Conservation (phyloP, 2,113 vertebrate species). For the Boulengeromyrus knoepffleri region DNA sequence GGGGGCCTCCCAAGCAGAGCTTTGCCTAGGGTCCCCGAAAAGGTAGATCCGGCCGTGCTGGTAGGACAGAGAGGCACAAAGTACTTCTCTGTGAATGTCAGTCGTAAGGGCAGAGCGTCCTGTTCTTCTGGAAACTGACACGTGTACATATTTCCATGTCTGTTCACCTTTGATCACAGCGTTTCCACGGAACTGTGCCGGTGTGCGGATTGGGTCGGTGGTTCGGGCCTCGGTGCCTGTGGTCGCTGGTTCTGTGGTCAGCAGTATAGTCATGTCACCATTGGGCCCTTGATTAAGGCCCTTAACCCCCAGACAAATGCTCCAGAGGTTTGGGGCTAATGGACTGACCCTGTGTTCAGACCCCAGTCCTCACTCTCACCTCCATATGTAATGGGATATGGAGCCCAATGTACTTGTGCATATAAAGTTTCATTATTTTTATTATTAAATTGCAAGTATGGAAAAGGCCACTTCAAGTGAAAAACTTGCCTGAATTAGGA, state of each 20-base stretch:
- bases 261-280: not conserved
- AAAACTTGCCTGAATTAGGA: not conserved
- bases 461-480: not conserved
- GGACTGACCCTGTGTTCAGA: not conserved
- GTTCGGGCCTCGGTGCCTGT: not conserved
- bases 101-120: not conserved
- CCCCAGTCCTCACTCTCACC: not conserved
- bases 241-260: not conserved
- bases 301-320: not conserved
- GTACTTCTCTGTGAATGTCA: not conserved
- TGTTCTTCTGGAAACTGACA: not conserved
- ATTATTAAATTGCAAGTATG: not conserved
- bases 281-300: not conserved
- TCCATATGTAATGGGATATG: not conserved
- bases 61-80: not conserved
- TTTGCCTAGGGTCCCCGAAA: not conserved
- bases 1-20: not conserved
- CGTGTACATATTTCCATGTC: not conserved
- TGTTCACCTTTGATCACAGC: not conserved
- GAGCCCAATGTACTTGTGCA: not conserved
- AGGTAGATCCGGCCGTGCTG: not conserved
- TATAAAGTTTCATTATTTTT: not conserved
- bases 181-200: not conserved
- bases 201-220: not conserved
- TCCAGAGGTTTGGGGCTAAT: not conserved